These are phyloP conservation scores for Aphaenogaster ashmeadi DNA, from an alignment of 1,140 invertebrate species.

Conservation along the genomic window DNA sequence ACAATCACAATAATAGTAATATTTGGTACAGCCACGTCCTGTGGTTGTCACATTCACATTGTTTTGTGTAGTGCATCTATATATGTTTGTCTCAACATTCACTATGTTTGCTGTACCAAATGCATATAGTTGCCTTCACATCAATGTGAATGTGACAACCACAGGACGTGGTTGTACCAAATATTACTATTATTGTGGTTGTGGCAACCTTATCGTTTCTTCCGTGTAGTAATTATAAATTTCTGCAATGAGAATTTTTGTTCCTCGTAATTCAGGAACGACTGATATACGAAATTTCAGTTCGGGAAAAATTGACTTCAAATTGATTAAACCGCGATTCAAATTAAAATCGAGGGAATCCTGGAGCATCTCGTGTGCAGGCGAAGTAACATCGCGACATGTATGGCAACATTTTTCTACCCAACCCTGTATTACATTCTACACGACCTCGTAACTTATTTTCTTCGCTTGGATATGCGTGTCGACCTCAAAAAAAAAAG, in stretches of 20 bases:
- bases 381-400: slow-evolving; percentile 13
- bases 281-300: too few relatives aligned
- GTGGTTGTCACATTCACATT: too few relatives aligned
- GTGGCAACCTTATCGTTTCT: too few relatives aligned
- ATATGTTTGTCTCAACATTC: too few relatives aligned
- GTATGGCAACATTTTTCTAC: slow-evolving; percentile 39
- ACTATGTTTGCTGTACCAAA: too few relatives aligned
- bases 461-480: slow-evolving; percentile 34
- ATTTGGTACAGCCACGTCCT: too few relatives aligned
- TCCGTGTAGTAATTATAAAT: neutral
- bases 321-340: neutral
- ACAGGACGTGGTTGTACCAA: too few relatives aligned
- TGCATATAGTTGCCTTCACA: too few relatives aligned
- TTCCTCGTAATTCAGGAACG: neutral
- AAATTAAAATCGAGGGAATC: neutral
- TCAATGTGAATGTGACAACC: too few relatives aligned
- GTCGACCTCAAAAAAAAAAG: slow-evolving; percentile 33
- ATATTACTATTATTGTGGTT: too few relatives aligned
- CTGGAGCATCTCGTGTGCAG: neutral
- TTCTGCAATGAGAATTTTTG: neutral
- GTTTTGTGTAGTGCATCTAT: too few relatives aligned
- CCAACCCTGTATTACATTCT: neutral
- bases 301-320: neutral
- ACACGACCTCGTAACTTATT: slow-evolving; percentile 53
- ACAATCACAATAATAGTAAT: too few relatives aligned